phyloP scores from a whole-genome alignment of 2,797 vertebrate species.

The Salmo trutta region DNA sequence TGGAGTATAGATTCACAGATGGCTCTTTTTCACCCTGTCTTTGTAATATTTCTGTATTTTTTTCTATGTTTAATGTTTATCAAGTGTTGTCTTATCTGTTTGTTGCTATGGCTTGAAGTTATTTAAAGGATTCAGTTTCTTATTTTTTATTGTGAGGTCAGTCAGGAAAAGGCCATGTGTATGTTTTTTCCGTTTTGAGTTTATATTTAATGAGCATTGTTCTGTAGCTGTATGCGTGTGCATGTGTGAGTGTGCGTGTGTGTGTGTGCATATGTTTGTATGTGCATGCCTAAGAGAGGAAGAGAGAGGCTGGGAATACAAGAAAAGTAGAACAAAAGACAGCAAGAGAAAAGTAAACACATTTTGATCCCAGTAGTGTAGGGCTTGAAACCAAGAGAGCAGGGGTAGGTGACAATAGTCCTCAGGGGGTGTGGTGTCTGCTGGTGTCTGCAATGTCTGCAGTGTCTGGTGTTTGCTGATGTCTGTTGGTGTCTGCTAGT shows the following conservation, averaged over 20 bases:
- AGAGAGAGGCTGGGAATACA: neutral
- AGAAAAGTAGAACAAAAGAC: neutral
- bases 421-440: too few species aligned
- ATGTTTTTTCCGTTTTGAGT: neutral
- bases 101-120: conserved; percentile 1
- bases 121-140: neutral
- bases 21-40: conserved; percentile 3
- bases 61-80: neutral
- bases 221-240: neutral
- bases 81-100: neutral
- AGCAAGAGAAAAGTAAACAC: neutral
- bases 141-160: neutral
- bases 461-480: too few species aligned
- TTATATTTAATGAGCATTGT: neutral
- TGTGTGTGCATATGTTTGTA: neutral
- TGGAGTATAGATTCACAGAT: conserved; percentile 11
- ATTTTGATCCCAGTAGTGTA: neutral
- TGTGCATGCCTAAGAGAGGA: neutral
- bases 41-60: neutral
- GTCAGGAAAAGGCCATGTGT: neutral
- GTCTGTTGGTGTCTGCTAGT: too few species aligned
- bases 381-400: neutral
- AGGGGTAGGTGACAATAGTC: neutral
- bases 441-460: too few species aligned
- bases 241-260: neutral